phyloP scores from a whole-genome alignment of 1,140 invertebrate species.

The Phymorhynchus buccinoides region DNA sequence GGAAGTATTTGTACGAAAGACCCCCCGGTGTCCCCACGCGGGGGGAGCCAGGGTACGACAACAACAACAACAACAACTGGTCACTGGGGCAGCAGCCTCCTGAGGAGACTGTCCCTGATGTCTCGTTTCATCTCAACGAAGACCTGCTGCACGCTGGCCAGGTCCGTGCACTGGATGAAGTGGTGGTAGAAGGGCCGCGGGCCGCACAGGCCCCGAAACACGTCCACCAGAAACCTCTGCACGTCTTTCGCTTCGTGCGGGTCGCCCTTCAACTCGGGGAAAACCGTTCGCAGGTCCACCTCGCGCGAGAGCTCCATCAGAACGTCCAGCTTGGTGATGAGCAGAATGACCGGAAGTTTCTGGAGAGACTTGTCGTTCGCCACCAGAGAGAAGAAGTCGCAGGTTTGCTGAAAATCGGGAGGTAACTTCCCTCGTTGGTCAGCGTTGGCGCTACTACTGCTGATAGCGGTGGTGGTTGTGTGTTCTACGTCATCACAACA shows the following conservation, averaged over 20 bases:
- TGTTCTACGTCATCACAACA: constrained; percentile 3
- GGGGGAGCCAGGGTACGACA: background rate
- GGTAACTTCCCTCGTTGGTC: background rate
- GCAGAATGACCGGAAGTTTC: constrained; percentile 29
- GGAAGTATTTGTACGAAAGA: too few species aligned
- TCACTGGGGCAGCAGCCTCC: constrained; percentile 29
- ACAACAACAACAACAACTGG: background rate
- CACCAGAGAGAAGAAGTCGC: constrained; percentile 7
- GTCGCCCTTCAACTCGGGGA: constrained; percentile 25
- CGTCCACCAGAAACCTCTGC: background rate
- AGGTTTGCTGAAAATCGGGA: constrained; percentile 15
- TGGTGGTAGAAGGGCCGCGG: constrained; percentile 21
- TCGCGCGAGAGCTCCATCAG: constrained; percentile 6
- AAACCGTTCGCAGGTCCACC: constrained; percentile 12
- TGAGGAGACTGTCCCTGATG: constrained; percentile 26
- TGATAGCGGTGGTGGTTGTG: background rate
- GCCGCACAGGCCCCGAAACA: background rate
- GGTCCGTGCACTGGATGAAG: constrained; percentile 23
- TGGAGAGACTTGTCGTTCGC: background rate
- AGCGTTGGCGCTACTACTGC: background rate
- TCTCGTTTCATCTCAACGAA: constrained; percentile 30
- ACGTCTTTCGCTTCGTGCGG: constrained; percentile 25
- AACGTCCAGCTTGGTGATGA: constrained; percentile 35
- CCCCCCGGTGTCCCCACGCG: background rate
- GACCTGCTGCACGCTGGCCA: background rate